Percentiles rank a stretch among this genome's conserved stretches.
phyloP scores from a whole-genome alignment of 2,797 vertebrate genomes.

The Borostomias antarcticus region DNA sequence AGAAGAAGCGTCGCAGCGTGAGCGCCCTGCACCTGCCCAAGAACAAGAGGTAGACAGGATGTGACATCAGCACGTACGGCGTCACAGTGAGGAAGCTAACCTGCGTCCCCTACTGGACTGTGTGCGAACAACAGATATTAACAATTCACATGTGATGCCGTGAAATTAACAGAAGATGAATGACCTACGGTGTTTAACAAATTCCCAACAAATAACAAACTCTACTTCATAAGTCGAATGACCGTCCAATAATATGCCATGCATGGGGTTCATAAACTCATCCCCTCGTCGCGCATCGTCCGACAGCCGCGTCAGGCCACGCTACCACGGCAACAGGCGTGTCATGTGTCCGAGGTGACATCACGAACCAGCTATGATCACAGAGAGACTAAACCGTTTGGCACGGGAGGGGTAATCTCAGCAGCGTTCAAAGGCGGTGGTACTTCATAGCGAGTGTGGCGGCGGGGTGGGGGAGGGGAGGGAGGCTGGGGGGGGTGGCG shows the following conservation, averaged over 20 bases:
- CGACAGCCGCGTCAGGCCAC: constrained; percentile 8
- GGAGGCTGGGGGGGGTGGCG: not conserved
- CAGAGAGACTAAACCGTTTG: constrained; percentile 55
- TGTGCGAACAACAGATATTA: constrained; percentile 29
- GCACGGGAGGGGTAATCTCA: constrained; percentile 34
- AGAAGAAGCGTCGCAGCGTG: constrained; percentile 62
- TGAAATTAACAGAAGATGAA: no score
- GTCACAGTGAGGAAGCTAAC: not conserved
- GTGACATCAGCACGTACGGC: not conserved
- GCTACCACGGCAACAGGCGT: constrained; percentile 29
- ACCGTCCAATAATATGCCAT: no score
- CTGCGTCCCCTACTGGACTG: constrained; percentile 16
- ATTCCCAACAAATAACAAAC: no score
- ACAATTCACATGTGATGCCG: not conserved
- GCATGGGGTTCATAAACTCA: no score
- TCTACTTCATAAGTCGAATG: no score
- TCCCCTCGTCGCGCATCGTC: not conserved
- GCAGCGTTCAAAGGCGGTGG: constrained; percentile 5
- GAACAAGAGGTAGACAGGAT: constrained; percentile 58
- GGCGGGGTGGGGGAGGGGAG: constrained; percentile 21
- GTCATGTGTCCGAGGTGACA: constrained; percentile 58
- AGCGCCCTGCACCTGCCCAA: constrained; percentile 62
- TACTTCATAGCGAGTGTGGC: constrained; percentile 35
- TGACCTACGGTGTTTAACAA: no score
- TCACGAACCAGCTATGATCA: constrained; percentile 54